Percentiles rank a stretch among this genome's conserved stretches.
phyloP scores from a whole-genome alignment of 37 sponge, comb jelly and placozoan species.

The Chondrosia reniformis region DNA sequence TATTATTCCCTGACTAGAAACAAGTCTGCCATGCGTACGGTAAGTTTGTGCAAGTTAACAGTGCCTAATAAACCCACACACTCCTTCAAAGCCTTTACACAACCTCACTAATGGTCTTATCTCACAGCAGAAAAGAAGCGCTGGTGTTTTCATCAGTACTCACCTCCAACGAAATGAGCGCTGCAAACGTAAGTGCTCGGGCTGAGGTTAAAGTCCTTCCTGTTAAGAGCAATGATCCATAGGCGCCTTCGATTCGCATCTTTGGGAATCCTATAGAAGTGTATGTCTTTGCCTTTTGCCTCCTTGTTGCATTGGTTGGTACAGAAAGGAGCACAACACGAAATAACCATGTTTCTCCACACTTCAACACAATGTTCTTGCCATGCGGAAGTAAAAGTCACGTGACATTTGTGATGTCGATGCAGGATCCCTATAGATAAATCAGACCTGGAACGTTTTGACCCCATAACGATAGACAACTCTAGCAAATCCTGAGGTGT shows the following conservation, averaged over 20 bases:
- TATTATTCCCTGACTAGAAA: too few relatives aligned
- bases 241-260: background rate
- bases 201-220: constrained; percentile 13
- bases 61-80: too few relatives aligned
- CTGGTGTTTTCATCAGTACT: too few relatives aligned
- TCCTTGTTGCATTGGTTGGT: background rate
- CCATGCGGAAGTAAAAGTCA: constrained; percentile 14
- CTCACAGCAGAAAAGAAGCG: too few relatives aligned
- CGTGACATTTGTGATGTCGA: background rate
- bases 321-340: constrained; percentile 8
- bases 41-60: too few relatives aligned
- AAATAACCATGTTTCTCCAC: background rate
- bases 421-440: background rate
- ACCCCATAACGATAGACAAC: too few relatives aligned
- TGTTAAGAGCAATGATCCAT: constrained; percentile 12
- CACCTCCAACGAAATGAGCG: constrained; percentile 27
- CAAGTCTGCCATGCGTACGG: too few relatives aligned
- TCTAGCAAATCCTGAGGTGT: too few relatives aligned
- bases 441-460: too few relatives aligned
- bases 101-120: too few relatives aligned
- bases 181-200: constrained; percentile 14
- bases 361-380: background rate
- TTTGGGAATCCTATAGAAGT: constrained; percentile 17
- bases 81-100: too few relatives aligned
- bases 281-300: background rate